phyloP scores from a whole-genome alignment of 2,888 invertebrate species.

The Apocheima hispidaria region DNA sequence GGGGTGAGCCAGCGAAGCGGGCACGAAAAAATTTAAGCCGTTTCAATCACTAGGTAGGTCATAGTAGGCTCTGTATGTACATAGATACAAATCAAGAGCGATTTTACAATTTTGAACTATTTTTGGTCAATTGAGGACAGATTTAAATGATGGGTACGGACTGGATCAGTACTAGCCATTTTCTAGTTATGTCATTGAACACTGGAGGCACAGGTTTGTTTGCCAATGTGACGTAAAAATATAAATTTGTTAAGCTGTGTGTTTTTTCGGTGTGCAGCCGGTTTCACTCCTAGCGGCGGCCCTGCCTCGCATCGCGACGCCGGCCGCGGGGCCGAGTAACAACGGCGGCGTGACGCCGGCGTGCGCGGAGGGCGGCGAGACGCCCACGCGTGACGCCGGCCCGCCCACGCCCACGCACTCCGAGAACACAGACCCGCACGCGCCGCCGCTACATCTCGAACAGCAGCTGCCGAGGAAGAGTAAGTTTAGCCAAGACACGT shows the following conservation, averaged over 20 bases:
- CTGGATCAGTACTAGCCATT: too few relatives aligned
- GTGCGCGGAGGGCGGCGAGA: slow-evolving; percentile 62
- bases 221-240: too few relatives aligned
- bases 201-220: too few relatives aligned
- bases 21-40: too few relatives aligned
- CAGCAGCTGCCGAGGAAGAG: slow-evolving; percentile 85
- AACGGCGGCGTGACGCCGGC: slow-evolving; percentile 74
- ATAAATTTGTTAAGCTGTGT: neutral
- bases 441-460: slow-evolving; percentile 81
- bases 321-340: slow-evolving; percentile 63
- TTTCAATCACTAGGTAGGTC: too few relatives aligned
- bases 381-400: slow-evolving; percentile 79
- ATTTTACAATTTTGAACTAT: too few relatives aligned
- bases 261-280: slow-evolving; percentile 70
- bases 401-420: slow-evolving; percentile 83
- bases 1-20: too few relatives aligned
- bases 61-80: too few relatives aligned
- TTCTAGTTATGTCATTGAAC: too few relatives aligned
- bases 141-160: too few relatives aligned
- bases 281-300: slow-evolving; percentile 89
- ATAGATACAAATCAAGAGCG: too few relatives aligned
- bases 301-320: slow-evolving; percentile 87
- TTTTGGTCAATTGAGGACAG: too few relatives aligned
- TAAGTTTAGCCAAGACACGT: slow-evolving; percentile 46
- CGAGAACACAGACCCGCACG: slow-evolving; percentile 78